phyloP scores from a whole-genome alignment of 2,888 invertebrate genomes.

The Tricholauxania praeusta region DNA sequence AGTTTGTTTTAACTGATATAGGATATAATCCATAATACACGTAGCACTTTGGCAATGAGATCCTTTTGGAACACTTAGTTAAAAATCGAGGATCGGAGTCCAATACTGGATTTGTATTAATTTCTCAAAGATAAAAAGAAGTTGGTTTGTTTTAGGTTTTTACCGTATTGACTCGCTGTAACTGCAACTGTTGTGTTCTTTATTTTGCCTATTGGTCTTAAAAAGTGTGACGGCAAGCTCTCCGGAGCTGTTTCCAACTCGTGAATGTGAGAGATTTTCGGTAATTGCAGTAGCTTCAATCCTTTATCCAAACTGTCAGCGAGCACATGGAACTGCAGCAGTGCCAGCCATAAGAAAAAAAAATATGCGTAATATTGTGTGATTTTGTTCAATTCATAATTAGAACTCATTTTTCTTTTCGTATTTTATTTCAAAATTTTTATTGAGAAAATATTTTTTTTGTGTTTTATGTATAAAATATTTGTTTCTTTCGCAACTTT shows the following conservation, averaged over 20 bases:
- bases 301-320: conserved; percentile 46
- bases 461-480: no score
- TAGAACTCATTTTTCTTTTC: conserved; percentile 4
- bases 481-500: no score
- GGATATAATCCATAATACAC: no score
- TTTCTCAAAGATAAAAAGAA: no score
- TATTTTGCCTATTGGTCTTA: background rate
- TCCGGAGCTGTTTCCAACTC: conserved; percentile 47
- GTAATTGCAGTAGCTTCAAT: conserved; percentile 48
- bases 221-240: conserved; percentile 37
- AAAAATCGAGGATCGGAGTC: no score
- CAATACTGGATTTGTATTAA: no score
- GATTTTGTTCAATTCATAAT: conserved; percentile 25
- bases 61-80: no score
- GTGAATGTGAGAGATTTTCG: conserved; percentile 48
- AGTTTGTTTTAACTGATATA: no score
- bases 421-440: background rate
- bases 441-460: no score
- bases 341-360: conserved; percentile 35
- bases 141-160: background rate
- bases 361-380: conserved; percentile 23
- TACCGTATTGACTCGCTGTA: conserved; percentile 43
- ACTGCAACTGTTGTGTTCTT: conserved; percentile 7
- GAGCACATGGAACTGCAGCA: conserved; percentile 45
- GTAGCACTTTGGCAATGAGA: no score